A percentile compares a stretch with the other conserved stretches of the same genome.
Conservation (phyloP, 2,113 vertebrate genomes). For the Lutjanus erythropterus region DNA sequence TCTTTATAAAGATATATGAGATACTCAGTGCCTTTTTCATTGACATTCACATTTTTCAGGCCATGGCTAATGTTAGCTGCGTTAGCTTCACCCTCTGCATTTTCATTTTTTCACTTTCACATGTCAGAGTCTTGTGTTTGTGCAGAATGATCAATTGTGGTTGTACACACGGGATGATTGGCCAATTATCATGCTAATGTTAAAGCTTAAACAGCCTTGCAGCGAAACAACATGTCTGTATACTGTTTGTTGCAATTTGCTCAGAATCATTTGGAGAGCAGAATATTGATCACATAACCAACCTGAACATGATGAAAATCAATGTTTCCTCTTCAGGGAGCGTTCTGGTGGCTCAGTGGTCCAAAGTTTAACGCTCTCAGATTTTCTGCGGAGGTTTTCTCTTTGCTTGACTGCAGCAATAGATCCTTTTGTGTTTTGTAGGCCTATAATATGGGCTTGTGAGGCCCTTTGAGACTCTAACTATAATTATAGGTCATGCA, state of each 20-base stretch:
- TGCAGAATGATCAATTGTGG: too few relatives aligned
- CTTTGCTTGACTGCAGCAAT: neutral
- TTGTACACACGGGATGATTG: too few relatives aligned
- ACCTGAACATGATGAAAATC: neutral
- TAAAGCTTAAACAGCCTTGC: neutral
- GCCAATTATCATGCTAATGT: neutral
- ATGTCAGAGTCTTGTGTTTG: too few relatives aligned
- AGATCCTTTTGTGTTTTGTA: neutral
- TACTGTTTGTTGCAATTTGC: neutral
- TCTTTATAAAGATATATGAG: too few relatives aligned
- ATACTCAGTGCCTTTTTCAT: too few relatives aligned
- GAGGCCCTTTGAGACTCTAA: neutral
- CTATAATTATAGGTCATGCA: constrained; percentile 4
- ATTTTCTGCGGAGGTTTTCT: neutral
- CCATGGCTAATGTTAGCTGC: too few relatives aligned
- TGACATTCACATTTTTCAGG: too few relatives aligned
- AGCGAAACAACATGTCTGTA: too few relatives aligned
- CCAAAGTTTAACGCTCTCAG: neutral
- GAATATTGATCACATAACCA: neutral
- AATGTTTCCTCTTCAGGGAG: neutral
- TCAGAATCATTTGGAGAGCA: neutral
- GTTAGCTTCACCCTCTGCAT: too few relatives aligned
- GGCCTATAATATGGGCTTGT: neutral
- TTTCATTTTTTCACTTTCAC: too few relatives aligned
- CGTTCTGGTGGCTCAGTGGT: neutral